These are phyloP conservation scores for Proisotoma minuta DNA, from an alignment of 2,888 invertebrate genomes.

Conservation along the genomic window DNA sequence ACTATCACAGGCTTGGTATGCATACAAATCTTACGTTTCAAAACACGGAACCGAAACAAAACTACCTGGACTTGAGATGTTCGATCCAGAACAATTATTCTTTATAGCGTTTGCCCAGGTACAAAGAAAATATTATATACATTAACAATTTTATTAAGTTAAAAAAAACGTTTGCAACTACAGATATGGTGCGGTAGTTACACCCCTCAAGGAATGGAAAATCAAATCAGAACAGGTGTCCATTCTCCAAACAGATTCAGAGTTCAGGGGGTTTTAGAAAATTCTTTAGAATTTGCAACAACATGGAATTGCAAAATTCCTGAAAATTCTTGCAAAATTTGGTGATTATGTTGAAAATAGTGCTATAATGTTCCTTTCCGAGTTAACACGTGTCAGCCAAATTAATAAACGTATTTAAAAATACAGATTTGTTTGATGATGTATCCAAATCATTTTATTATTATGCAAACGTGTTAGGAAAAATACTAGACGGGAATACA, in stretches of 20 bases:
- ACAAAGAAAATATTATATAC: neutral
- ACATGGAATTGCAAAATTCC: slow-evolving; percentile 36
- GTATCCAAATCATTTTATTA: no score
- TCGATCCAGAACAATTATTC: slow-evolving; percentile 52
- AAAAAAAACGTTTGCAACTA: neutral
- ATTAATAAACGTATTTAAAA: no score
- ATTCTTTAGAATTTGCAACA: slow-evolving; percentile 42
- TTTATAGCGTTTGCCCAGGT: slow-evolving; percentile 53
- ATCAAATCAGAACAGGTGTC: slow-evolving; percentile 42
- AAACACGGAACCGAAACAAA: slow-evolving; percentile 43
- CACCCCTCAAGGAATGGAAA: slow-evolving; percentile 36
- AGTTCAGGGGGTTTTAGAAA: slow-evolving; percentile 39
- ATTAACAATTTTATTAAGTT: neutral
- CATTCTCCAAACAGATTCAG: slow-evolving; percentile 42
- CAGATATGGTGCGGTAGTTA: slow-evolving; percentile 45
- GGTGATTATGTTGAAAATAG: slow-evolving; percentile 20
- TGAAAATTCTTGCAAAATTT: slow-evolving; percentile 14
- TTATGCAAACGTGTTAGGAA: no score
- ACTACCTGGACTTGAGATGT: slow-evolving; percentile 47
- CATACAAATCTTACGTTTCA: slow-evolving; percentile 42
- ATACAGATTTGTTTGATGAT: no score
- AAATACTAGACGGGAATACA: no score
- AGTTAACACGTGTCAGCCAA: no score
- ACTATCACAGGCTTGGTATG: slow-evolving; percentile 45
- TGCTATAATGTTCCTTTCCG: no score